Evolutionary conservation across 1,140 invertebrate genomes (phyloP).

Genomic region (Drosophila sproati): DNA sequence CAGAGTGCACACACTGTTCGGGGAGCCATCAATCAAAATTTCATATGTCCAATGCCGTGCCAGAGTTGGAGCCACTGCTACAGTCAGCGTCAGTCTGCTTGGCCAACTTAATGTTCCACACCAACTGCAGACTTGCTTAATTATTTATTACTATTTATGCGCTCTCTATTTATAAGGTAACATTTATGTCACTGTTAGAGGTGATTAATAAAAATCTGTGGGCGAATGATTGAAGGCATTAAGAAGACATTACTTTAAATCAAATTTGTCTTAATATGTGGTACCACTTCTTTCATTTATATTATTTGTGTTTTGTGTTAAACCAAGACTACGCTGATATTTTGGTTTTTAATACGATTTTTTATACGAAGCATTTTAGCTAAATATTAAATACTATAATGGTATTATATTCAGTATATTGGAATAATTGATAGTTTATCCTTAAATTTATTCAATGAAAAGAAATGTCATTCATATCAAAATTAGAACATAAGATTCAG

Average conservation of each 20-base stretch:
- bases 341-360: too few species aligned
- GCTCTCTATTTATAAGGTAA: constrained; percentile 63
- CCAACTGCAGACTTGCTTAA: constrained; percentile 57
- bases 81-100: not conserved
- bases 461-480: too few species aligned
- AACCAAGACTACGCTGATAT: too few species aligned
- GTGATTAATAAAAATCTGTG: constrained; percentile 55
- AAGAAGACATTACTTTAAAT: not conserved
- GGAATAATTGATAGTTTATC: too few species aligned
- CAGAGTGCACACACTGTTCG: constrained; percentile 42
- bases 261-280: constrained; percentile 8
- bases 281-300: constrained; percentile 6
- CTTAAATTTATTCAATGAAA: too few species aligned
- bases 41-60: constrained; percentile 70
- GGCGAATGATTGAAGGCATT: constrained; percentile 6
- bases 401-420: too few species aligned
- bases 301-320: not conserved
- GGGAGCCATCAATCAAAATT: constrained; percentile 77
- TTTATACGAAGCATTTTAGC: too few species aligned
- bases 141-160: constrained; percentile 77
- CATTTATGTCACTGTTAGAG: constrained; percentile 41
- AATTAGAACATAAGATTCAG: too few species aligned
- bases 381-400: too few species aligned
- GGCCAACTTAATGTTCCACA: not conserved
- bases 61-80: constrained; percentile 13